Conservation (phyloP, 1,140 invertebrate genomes). For the Neodiprion fabricii region DNA sequence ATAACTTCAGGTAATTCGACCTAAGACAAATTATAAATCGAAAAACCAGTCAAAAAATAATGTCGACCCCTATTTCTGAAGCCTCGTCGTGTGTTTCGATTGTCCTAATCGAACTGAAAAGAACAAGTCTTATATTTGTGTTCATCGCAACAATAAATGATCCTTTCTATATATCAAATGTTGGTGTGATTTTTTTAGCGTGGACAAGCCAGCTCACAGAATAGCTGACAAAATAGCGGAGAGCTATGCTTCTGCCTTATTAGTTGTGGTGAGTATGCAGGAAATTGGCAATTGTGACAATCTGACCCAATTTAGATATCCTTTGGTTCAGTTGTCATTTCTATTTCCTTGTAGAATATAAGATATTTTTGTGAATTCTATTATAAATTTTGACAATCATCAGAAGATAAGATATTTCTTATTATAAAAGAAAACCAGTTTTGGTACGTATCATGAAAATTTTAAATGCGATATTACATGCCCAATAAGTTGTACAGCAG, state of each 20-base stretch:
- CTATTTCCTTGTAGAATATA: not conserved
- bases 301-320: constrained; percentile 20
- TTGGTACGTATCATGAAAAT: too few species aligned
- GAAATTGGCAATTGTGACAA: constrained; percentile 21
- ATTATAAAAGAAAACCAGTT: not conserved
- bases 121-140: not conserved
- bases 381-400: not conserved
- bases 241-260: constrained; percentile 73
- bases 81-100: too few species aligned
- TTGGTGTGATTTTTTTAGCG: constrained; percentile 60
- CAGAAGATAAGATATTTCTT: not conserved
- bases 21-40: too few species aligned
- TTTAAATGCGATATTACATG: too few species aligned
- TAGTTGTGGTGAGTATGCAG: constrained; percentile 75
- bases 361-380: constrained; percentile 16
- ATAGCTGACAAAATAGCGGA: constrained; percentile 90
- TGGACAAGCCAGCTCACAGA: constrained; percentile 80
- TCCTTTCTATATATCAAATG: constrained; percentile 17
- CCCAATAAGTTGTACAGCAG: too few species aligned
- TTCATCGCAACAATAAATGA: constrained; percentile 18
- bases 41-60: too few species aligned
- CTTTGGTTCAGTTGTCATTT: too few species aligned
- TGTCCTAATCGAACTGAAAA: too few species aligned
- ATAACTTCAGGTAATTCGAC: too few species aligned
- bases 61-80: too few species aligned